Evolutionary conservation across 2,797 vertebrate genomes (phyloP).

Genomic region (Urosaurus nigricauda): DNA sequence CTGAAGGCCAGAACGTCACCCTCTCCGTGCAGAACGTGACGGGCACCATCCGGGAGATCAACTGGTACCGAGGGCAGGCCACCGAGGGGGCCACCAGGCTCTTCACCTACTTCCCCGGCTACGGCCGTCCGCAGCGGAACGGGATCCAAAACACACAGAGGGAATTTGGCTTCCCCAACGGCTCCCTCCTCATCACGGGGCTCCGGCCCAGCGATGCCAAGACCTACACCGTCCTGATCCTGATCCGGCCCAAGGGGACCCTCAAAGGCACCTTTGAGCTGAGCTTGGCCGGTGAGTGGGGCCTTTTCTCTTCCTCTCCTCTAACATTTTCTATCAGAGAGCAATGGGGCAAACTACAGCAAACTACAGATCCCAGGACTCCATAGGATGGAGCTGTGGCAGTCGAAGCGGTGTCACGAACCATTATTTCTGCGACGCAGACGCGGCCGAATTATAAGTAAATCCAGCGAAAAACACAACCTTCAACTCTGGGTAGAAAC

Average conservation of each 20-base stretch:
- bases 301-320: background rate
- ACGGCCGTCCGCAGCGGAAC: background rate
- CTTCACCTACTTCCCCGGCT: slow-evolving; percentile 14
- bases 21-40: background rate
- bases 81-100: background rate
- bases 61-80: background rate
- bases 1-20: slow-evolving; percentile 6
- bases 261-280: background rate
- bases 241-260: background rate
- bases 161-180: slow-evolving; percentile 29
- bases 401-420: no score
- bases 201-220: background rate
- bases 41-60: background rate
- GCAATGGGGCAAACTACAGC: no score
- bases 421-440: no score
- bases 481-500: no score
- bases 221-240: background rate
- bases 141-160: slow-evolving; percentile 2
- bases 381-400: no score
- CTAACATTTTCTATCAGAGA: no score
- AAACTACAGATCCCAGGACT: no score
- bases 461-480: no score
- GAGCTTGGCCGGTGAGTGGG: background rate
- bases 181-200: background rate
- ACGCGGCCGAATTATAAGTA: no score